A percentile compares a stretch with the other conserved stretches of the same genome.
These are phyloP conservation scores for Ophthalmolycus amberensis DNA, from an alignment of 2,113 vertebrate genomes.

Conservation along the genomic window DNA sequence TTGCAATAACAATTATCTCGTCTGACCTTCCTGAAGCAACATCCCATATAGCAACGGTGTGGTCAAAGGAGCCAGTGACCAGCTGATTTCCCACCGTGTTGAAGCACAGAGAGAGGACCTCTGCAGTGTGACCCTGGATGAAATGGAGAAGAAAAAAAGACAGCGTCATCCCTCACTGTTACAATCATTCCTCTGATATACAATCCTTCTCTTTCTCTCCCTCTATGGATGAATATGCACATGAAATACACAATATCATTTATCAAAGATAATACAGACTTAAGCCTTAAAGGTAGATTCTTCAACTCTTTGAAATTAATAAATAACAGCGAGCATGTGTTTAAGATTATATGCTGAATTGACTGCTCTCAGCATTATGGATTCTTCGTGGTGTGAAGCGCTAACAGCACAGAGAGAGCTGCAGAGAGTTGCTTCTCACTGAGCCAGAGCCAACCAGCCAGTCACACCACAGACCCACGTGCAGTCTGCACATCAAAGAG, in stretches of 20 bases:
- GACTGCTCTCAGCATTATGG: constrained; percentile 21
- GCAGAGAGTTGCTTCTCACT: background rate
- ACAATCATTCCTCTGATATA: background rate
- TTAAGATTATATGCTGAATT: background rate
- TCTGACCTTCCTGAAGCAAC: constrained; percentile 89
- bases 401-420: constrained; percentile 18
- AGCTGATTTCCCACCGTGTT: constrained; percentile 90
- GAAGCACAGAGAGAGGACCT: constrained; percentile 92
- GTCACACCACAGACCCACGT: constrained; percentile 41
- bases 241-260: constrained; percentile 5
- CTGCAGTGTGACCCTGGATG: constrained; percentile 91
- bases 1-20: background rate
- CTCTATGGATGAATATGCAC: constrained; percentile 2
- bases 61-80: constrained; percentile 95
- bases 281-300: background rate
- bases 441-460: constrained; percentile 11
- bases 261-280: constrained; percentile 3
- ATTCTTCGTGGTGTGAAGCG: constrained; percentile 24
- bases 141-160: background rate
- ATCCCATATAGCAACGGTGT: constrained; percentile 92
- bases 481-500: constrained; percentile 40
- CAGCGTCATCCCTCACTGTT: background rate
- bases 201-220: background rate
- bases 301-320: constrained; percentile 16
- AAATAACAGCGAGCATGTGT: constrained; percentile 10